Evolutionary conservation across 1,140 invertebrate genomes (phyloP), one percentile per base, ranked within the genome.

Genomic region (Megalonaias nervosa): DNA sequence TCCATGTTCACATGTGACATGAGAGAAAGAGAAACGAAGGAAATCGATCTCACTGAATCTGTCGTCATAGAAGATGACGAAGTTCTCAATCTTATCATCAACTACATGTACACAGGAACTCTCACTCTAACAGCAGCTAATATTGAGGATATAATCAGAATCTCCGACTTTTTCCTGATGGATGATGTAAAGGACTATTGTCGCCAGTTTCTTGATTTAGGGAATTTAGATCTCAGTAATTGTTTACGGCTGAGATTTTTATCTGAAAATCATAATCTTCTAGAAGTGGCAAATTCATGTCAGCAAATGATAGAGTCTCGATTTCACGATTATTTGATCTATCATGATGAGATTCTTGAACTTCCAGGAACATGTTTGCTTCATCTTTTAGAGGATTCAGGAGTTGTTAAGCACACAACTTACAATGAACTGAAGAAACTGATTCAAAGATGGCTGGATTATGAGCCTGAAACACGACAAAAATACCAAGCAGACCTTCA

Each of bases 41-140:
- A 85, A 66, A 94, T 98, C 26, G 94, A 96, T 86, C 92, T 97
- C 19, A 83, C 86, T 15, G 85, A 86, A 59, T 90, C 89, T 1
- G 71, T 90, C 12, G 64, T 82, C 19, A 66, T 90, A 57, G 87
- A 90, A 69, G 84, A 85, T 74, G 95, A 95, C 85, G 94, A 94
- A 69, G 93, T 97, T 38, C 94, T 95, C 67, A 79, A 79, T 15
- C 73, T 67, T 74, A 92, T 98, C 1, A 92, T 98, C 72, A 94
- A 97, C 85, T 98, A 97, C 89, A 96, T 98, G 89, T 98, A 98
- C 87, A 96, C 96, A 84, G 96, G 96, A 17, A 89, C 92, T 80
- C 88, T 94, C 15, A 86, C 89, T 21, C 86, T 94, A 16, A 91
- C 86, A 57, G 93, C 95, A 89, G 93, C 94, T 56, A 97, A 96